A percentile compares a stretch with the other conserved stretches of the same genome.
Conservation (phyloP, 2,888 invertebrate genomes). For the Arenicola marina region DNA sequence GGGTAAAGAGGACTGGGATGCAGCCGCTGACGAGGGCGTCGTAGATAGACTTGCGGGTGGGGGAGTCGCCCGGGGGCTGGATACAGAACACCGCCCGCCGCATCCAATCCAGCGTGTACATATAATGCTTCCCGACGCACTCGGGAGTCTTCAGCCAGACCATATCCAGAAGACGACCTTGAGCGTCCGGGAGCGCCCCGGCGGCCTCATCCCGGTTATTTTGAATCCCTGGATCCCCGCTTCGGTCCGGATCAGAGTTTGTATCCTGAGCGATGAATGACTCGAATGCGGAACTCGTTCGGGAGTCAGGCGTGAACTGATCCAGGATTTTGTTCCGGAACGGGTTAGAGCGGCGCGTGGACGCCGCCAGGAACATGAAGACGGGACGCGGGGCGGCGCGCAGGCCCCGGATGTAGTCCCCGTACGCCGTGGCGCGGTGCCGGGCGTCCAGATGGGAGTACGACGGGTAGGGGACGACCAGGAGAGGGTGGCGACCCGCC, state of each 20-base stretch:
- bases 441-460: conserved; percentile 39
- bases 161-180: no score
- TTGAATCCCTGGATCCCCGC: background rate
- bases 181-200: background rate
- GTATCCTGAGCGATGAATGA: background rate
- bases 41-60: conserved; percentile 49
- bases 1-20: conserved; percentile 41
- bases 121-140: conserved; percentile 24
- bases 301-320: conserved; percentile 37
- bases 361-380: conserved; percentile 40
- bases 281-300: background rate
- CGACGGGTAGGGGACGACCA: conserved; percentile 47
- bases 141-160: conserved; percentile 26
- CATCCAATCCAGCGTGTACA: conserved; percentile 45
- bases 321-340: conserved; percentile 39
- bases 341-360: conserved; percentile 35
- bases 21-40: conserved; percentile 47
- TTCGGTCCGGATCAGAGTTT: background rate
- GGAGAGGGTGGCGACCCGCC: conserved; percentile 13
- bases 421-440: background rate
- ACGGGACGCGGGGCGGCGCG: conserved; percentile 29
- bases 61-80: conserved; percentile 50
- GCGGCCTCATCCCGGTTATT: background rate
- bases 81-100: conserved; percentile 43
- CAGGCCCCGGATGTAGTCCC: background rate